Evolutionary conservation across 2,888 invertebrate genomes (phyloP).

Genomic region (Lithophane leautieri): DNA sequence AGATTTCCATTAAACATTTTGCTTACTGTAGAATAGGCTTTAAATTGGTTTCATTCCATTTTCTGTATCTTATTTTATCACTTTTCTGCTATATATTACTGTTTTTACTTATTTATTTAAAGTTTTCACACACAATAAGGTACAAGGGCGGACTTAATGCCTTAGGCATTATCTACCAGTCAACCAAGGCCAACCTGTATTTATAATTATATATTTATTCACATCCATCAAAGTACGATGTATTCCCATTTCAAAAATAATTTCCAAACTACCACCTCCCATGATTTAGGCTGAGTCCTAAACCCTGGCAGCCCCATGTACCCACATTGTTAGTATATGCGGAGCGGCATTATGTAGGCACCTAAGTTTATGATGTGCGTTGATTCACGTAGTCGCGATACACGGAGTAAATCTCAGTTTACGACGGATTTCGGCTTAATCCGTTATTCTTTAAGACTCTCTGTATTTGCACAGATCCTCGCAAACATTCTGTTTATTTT

Average conservation of each 20-base stretch:
- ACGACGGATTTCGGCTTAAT: slow-evolving; percentile 60
- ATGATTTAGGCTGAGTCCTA: slow-evolving; percentile 11
- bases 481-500: slow-evolving; percentile 58
- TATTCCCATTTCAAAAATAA: background rate
- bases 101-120: background rate
- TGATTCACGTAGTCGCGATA: slow-evolving; percentile 56
- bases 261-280: background rate
- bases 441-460: slow-evolving; percentile 62
- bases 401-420: slow-evolving; percentile 63
- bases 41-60: background rate
- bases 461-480: slow-evolving; percentile 48
- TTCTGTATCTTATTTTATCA: background rate
- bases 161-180: no score
- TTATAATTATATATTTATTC: background rate
- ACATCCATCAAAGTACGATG: background rate
- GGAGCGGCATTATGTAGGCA: slow-evolving; percentile 34
- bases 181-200: no score
- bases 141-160: no score
- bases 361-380: slow-evolving; percentile 65
- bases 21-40: background rate
- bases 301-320: slow-evolving; percentile 40
- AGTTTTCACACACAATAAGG: no score
- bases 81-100: background rate
- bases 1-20: slow-evolving; percentile 13
- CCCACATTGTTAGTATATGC: slow-evolving; percentile 44